phyloP scores from a whole-genome alignment of 2,888 invertebrate species.

The Euplexia lucipara region DNA sequence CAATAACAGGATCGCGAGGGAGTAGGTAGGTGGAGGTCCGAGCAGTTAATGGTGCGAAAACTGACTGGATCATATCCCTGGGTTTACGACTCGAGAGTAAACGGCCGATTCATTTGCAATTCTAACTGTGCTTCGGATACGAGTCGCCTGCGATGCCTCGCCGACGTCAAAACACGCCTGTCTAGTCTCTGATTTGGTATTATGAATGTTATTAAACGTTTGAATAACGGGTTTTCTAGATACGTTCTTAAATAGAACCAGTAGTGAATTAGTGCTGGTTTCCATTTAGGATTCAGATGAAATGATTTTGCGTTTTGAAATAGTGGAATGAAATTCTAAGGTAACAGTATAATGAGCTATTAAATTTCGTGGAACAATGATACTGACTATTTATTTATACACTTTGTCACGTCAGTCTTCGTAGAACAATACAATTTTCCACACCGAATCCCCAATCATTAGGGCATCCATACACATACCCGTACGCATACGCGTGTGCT shows the following conservation, averaged over 20 bases:
- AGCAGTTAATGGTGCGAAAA: conserved; percentile 90
- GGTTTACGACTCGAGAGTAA: conserved; percentile 89
- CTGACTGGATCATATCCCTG: conserved; percentile 90
- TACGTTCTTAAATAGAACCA: conserved; percentile 31
- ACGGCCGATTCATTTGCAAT: conserved; percentile 91
- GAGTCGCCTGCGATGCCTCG: conserved; percentile 69
- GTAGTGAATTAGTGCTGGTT: conserved; percentile 13
- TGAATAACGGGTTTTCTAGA: conserved; percentile 51
- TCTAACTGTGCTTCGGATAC: conserved; percentile 86
- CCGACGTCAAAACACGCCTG: conserved; percentile 62
- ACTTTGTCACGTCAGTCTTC: conserved; percentile 47
- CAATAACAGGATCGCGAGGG: conserved; percentile 80
- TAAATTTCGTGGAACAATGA: conserved; percentile 19
- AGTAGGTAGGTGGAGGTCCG: conserved; percentile 83
- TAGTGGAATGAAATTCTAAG: background rate
- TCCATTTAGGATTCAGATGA: conserved; percentile 14
- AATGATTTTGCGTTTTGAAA: background rate
- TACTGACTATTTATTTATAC: conserved; percentile 18
- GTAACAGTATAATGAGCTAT: background rate
- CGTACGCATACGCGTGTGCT: conserved; percentile 59
- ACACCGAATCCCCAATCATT: conserved; percentile 63
- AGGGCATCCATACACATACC: conserved; percentile 54
- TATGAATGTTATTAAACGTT: conserved; percentile 58
- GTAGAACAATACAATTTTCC: conserved; percentile 69
- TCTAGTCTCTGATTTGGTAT: conserved; percentile 60